Evolutionary conservation across 2,113 vertebrate species (phyloP).

Genomic region (Telmatochromis brachygnathus): DNA sequence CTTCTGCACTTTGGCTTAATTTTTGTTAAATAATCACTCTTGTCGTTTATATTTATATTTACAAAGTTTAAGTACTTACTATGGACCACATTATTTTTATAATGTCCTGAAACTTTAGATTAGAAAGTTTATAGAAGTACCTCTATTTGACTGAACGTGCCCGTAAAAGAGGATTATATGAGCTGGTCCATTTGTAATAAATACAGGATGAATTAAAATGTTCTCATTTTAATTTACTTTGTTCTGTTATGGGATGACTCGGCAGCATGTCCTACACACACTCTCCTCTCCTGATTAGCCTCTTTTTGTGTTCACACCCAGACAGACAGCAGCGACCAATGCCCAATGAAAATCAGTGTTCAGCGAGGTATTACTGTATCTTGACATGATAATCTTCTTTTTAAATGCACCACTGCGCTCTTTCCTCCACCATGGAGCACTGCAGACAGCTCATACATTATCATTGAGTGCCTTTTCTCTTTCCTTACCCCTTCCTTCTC

Average conservation of each 20-base stretch:
- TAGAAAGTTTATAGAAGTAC: not conserved
- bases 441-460: constrained; percentile 68
- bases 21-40: not conserved
- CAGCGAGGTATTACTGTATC: constrained; percentile 61
- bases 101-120: not conserved
- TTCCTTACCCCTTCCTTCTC: constrained; percentile 30
- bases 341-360: constrained; percentile 41
- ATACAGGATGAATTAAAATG: not conserved
- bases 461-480: constrained; percentile 58
- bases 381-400: constrained; percentile 74
- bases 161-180: not conserved
- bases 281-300: constrained; percentile 16
- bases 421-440: constrained; percentile 13
- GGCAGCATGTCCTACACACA: not conserved
- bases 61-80: not conserved
- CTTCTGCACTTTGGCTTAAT: not conserved
- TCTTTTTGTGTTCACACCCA: not conserved
- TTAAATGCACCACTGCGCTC: constrained; percentile 63
- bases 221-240: not conserved
- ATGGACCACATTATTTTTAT: not conserved
- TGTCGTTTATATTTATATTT: not conserved
- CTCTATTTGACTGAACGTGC: not conserved
- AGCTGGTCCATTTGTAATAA: not conserved
- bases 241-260: not conserved
- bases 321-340: not conserved